Base-by-base conservation (phyloP, 2,113 vertebrate species). In the Bos taurus region DNA sequence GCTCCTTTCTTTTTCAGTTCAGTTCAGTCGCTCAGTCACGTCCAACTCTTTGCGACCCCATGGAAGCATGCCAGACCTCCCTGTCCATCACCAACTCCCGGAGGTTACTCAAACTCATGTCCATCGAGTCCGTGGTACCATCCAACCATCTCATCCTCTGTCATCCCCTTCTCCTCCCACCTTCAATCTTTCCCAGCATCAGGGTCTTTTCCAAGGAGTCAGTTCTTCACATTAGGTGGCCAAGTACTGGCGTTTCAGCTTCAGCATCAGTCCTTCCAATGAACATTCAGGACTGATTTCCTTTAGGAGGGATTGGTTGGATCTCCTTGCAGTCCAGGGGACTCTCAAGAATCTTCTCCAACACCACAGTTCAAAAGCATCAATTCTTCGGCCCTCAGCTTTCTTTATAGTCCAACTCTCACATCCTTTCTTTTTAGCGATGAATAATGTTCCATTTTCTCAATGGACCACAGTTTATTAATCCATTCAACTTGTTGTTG, bases 111-210 rank as follows among this genome's bases (percentile, higher is more conserved):
- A 67, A 21, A 67, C 64, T 21, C n/a, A 36, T 36, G n/a, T 71
- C 64, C 64, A 36, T 11, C 0, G 0, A 67, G 64, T 67, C 17
- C 0, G 17, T 36, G 33, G 4, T 71, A 2, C 3, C 17, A 36
- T 67, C 17, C 64, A 67, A 2, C 64, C 64, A 11, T 67, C 64
- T 67, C 64, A 67, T 67, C 64, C 8, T 36, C 33, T 67, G 64
- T 11, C 0, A 0, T 67, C 64, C 64, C 8, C 33, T 67, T 36
- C 17, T 67, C 33, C 64, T 67, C 33, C 64, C 2, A 7, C 33
- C 17, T 10, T 21, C 33, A 36, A 1, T 36, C 33, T 11, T 21
- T 67, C 16, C 33, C 33, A 5, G 33, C 17, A 67, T 67, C 64
- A 67, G 17, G 8, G 33, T 67, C 64, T 67, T 67, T 67, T 67